Conservation (phyloP, 2,797 vertebrate genomes). For the Pseudochirops cupreus region DNA sequence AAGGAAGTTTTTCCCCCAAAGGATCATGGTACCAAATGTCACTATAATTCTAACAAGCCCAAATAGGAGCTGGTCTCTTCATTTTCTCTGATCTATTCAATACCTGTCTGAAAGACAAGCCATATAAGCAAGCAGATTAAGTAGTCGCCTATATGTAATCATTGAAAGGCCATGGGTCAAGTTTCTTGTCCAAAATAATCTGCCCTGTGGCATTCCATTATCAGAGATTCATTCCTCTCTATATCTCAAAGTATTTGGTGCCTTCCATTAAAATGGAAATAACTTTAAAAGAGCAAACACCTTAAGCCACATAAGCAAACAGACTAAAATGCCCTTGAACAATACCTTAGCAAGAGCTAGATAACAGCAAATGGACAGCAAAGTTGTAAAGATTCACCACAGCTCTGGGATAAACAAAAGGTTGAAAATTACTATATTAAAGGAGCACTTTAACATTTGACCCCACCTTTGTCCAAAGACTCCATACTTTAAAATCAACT, state of each 20-base stretch:
- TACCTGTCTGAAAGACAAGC: not conserved
- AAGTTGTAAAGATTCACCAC: not conserved
- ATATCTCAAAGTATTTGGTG: not conserved
- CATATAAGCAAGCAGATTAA: not conserved
- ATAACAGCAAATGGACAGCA: conserved; percentile 5
- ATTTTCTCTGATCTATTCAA: conserved; percentile 3
- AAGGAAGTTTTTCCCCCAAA: not conserved
- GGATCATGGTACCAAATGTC: not conserved
- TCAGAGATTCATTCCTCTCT: conserved; percentile 37
- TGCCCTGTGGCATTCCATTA: not conserved
- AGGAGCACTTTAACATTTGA: not conserved
- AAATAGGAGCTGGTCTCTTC: not conserved
- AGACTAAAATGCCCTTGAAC: not conserved
- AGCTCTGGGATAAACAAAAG: not conserved
- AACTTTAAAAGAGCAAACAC: not conserved
- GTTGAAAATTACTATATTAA: not conserved
- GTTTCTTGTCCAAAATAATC: not conserved
- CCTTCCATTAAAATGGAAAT: conserved; percentile 17
- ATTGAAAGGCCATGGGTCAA: not conserved
- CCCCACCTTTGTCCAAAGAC: not conserved
- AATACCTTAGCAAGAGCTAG: not conserved
- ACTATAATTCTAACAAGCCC: not conserved
- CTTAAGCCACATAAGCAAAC: not conserved
- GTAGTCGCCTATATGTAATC: not conserved
- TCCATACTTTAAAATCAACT: not conserved